These are phyloP conservation scores for Melanotaenia trifasciata DNA, from an alignment of 2,797 vertebrate species.

Conservation along the genomic window DNA sequence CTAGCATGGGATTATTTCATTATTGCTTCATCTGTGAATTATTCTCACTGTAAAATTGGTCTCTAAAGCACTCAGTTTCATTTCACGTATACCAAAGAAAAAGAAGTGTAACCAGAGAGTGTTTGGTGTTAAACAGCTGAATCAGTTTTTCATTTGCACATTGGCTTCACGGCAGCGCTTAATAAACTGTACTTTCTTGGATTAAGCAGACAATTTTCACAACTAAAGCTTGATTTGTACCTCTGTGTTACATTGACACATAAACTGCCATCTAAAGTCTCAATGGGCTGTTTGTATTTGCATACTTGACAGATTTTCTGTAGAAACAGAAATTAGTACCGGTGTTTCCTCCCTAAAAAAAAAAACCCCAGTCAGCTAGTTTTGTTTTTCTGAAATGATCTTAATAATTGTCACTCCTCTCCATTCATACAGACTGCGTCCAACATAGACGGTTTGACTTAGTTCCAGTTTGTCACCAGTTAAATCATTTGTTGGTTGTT, in stretches of 20 bases:
- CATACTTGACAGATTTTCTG: neutral
- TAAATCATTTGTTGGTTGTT: too few species aligned
- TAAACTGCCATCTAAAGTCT: neutral
- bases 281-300: neutral
- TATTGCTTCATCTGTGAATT: too few species aligned
- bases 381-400: neutral
- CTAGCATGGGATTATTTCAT: too few species aligned
- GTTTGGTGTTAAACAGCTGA: neutral
- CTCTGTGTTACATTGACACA: neutral
- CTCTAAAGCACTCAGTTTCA: neutral
- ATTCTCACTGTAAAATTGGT: too few species aligned
- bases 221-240: neutral
- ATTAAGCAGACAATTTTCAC: neutral
- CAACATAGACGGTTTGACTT: too few species aligned
- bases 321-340: neutral
- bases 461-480: too few species aligned
- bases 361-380: neutral
- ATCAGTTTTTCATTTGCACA: neutral
- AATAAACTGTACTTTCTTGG: neutral
- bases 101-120: neutral
- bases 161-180: neutral
- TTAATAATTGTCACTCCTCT: neutral
- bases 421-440: too few species aligned
- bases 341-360: neutral
- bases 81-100: neutral